Evolutionary conservation across 92 coral and sea anemone genomes (phyloP), one percentile per base, ranked within the genome.

Genomic region (Pocillopora grandis): DNA sequence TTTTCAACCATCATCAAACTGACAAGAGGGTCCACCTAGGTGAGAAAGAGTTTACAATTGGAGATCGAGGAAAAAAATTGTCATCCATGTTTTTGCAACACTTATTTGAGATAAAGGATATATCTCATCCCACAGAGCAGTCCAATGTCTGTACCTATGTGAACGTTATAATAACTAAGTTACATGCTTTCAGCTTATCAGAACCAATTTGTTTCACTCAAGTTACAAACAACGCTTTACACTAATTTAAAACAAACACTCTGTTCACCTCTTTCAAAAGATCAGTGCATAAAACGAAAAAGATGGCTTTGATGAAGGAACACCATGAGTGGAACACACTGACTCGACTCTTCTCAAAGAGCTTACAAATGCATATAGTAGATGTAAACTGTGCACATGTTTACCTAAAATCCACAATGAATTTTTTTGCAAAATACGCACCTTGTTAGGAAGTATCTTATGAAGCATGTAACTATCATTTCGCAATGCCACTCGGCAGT

Each of bases 1-100:
- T 97, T 97, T 78, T 97, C 99, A 37, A 97, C 99, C 99, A 97
- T 97, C 99, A 97, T 97, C 90, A 97, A 87, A 82, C 99, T 97
- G 71, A 97, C 99, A 48, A 97, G 83, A 18, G 99, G 99, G 88
- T 97, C 99, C 81, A 97, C 99, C 99, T 97, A 0, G 19, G 9
- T 16, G 9, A 1, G 20, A 13, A 62, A 16, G 0, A 19, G 1
- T 64, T 5, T 2, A n/a, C 31, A 64, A 21, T 4, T 64, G 68
- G 9, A 64, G 9, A 4, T 64, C 2, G 23, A 64, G 68, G 20
- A 16, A 0, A 64, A 27, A 64, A 19, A 16, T 62, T 42, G 5
- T 42, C 52, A 3, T 42, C 4, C 52, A 42, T 42, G 52, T 7
- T 7, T 42, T 7, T 42, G 52, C 31, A 27, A 27, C 31, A 27